Evolutionary conservation across 2,888 invertebrate genomes (phyloP).

Genomic region (Nymphalis urticae): DNA sequence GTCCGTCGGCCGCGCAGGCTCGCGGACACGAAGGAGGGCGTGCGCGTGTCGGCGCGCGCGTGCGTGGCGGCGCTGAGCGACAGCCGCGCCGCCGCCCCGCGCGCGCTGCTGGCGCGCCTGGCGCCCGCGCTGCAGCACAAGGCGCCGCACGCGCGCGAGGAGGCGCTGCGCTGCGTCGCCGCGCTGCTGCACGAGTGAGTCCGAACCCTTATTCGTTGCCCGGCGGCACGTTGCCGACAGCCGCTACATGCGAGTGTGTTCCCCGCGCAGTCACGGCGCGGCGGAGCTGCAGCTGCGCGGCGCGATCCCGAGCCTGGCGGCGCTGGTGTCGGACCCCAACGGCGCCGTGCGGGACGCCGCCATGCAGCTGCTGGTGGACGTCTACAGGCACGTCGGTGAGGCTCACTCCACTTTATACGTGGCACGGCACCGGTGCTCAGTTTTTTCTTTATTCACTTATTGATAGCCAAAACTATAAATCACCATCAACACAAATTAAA

Average conservation of each 20-base stretch:
- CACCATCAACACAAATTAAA: too few relatives aligned
- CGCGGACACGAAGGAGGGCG: constrained; percentile 75
- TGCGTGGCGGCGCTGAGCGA: constrained; percentile 63
- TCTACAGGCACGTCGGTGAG: constrained; percentile 94
- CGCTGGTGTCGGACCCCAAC: constrained; percentile 92
- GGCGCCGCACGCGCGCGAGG: constrained; percentile 95
- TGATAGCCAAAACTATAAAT: too few relatives aligned
- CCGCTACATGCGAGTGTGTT: too few relatives aligned
- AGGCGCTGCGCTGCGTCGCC: constrained; percentile 91
- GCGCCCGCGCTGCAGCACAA: constrained; percentile 89
- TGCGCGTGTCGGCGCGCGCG: constrained; percentile 64
- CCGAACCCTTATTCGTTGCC: too few relatives aligned
- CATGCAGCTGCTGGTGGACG: constrained; percentile 91
- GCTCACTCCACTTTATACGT: constrained; percentile 28
- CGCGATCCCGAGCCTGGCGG: constrained; percentile 91
- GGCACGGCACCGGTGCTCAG: too few relatives aligned
- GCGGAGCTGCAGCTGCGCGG: constrained; percentile 90
- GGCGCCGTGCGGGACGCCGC: constrained; percentile 94
- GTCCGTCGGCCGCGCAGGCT: constrained; percentile 49
- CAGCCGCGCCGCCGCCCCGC: constrained; percentile 59
- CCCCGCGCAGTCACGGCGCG: constrained; percentile 87
- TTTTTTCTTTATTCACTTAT: too few relatives aligned
- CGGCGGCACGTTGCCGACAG: too few relatives aligned
- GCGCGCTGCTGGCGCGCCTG: constrained; percentile 66
- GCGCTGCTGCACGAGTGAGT: constrained; percentile 91